Conservation (phyloP, 53 echinoderm and acorn worm genomes). For the Actinopyga echinites region DNA sequence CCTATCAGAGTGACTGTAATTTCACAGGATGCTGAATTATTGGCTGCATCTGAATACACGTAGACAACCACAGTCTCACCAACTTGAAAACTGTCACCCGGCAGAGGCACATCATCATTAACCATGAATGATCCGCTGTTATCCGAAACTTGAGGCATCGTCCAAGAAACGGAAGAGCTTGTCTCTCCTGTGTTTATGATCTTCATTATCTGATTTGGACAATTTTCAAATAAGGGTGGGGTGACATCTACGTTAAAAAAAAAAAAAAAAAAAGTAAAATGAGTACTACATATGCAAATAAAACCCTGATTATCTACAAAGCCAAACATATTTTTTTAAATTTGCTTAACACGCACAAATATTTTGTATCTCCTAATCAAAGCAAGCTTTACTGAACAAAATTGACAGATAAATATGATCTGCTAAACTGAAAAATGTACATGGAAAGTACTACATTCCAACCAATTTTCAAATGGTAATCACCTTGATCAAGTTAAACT, state of each 20-base stretch:
- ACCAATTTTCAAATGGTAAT: no score
- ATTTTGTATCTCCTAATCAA: no score
- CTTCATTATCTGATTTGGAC: neutral
- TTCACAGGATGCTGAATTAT: neutral
- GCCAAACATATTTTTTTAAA: no score
- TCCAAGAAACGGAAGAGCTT: neutral
- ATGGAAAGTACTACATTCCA: no score
- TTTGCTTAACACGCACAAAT: no score
- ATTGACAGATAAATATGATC: no score
- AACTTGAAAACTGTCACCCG: constrained; percentile 1
- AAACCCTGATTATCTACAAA: no score
- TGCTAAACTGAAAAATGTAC: no score
- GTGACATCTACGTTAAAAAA: neutral
- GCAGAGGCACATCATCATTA: neutral
- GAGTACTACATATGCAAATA: no score
- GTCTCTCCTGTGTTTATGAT: constrained; percentile 8
- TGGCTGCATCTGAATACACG: constrained; percentile 6
- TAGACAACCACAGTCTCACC: neutral
- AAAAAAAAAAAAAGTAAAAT: neutral
- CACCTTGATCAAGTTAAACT: no score
- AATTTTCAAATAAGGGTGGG: constrained; percentile 3
- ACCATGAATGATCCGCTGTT: constrained; percentile 9
- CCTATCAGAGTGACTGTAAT: neutral
- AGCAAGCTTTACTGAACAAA: no score
- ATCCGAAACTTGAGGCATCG: neutral